Evolutionary conservation across 2,797 vertebrate species (phyloP), one percentile per base, ranked within the genome.

Genomic region (Ambastaia sidthimunki): DNA sequence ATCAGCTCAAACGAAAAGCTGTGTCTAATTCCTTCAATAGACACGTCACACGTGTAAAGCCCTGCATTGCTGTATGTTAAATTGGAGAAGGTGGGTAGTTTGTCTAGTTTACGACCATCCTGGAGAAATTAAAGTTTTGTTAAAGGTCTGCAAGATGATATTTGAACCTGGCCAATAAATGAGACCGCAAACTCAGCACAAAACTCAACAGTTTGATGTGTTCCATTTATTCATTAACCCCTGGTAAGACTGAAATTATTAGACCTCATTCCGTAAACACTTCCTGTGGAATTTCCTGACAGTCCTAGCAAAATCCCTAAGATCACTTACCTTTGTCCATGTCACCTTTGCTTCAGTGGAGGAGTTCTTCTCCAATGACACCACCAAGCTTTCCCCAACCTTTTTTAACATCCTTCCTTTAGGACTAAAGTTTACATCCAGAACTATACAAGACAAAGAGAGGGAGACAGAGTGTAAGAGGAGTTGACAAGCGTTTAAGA

Each of bases 321-420:
- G 13, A 76, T 34, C 68, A 85, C 88, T 92, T 90, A 99, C 97
- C 94, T 98, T 98, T 82, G 91, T 94, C 96, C 96, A 98, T 11
- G 92, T 92, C 67, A 96, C 93, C 48, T 91, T 91, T 41, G 93
- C 90, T 1, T 96, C 95, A 80, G 89, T 93, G 10, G 96, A 97
- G 2, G 94, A 86, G 19, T 82, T 94, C 90, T 93, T 94, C 0
- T 95, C 93, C 81, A 95, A 91, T 0, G 90, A 91, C 83, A 98
- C 93, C 55, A 90, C 86, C 78, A 99, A 85, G 47, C 86, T 83
- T 71, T 97, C 95, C 2, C 96, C 95, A 3, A 95, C 84, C 74
- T 87, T 93, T 87, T 94, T 98, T 68, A 93, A 91, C 63, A 97
- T 88, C 82, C 87, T 92, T 57, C 96, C 97, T 0, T 90, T 93